Evolutionary conservation across 2,888 invertebrate genomes (phyloP), one percentile per base, ranked within the genome.

Genomic region (Scaptodrosophila latifasciaeformis): DNA sequence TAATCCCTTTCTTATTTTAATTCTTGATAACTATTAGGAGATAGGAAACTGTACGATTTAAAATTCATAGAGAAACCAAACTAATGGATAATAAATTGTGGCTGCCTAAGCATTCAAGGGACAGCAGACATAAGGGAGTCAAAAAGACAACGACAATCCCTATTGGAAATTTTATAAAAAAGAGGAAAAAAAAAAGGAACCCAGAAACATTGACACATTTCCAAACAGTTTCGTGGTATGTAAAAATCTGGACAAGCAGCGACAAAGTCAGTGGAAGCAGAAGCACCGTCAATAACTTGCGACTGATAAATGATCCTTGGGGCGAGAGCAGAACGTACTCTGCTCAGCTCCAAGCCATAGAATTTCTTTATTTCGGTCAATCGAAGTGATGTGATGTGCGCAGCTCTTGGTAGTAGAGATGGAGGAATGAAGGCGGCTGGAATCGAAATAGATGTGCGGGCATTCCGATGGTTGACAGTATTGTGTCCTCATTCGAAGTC

Each of bases 301-400:
- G 56, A 64, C 70, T 80, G 75, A 75, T 81, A 78, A 80, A 75
- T 74, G 72, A 74, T 72, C 31, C 40, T 17, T 2, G 19, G n/a
- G 30, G 19, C 44, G 4, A 27, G 15, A 29, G 15, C 15, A 15
- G 9, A 10, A 37, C 17, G 3, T 24, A 3, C 7, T 24, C 7
- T 24, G 24, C 37, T 17, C 24, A 18, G 18, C 15, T 7, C 10
- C 15, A 10, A 59, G 58, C 58, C 62, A 62, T 57, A 80, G 70
- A 69, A 82, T 70, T 81, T 67, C 81, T 81, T 77, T 69, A 81
- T 79, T 83, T 83, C 72, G 84, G 83, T 83, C 83, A 84, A 83
- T 75, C 76, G 76, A 69, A 71, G 46, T 77, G 66, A 59, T 59
- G 60, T 62, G 62, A 45, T 49, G 46, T 31, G 43, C 13, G 29